A percentile compares a stretch with the other conserved stretches of the same genome.
Evolutionary conservation across 2,888 invertebrate genomes (phyloP).

Genomic region (Netelia fuscicornis): DNA sequence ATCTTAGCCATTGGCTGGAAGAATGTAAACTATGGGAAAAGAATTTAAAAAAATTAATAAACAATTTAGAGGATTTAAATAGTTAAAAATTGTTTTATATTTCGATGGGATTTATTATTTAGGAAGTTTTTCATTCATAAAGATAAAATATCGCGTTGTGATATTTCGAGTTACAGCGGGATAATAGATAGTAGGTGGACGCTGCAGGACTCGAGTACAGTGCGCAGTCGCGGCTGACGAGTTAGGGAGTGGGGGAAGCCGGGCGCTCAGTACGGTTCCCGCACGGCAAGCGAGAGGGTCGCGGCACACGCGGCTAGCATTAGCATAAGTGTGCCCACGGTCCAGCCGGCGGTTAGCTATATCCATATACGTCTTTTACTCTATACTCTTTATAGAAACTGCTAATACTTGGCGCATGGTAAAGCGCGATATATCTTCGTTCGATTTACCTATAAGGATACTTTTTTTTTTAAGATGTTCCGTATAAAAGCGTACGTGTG

Average conservation of each 20-base stretch:
- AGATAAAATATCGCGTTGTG: too few species aligned
- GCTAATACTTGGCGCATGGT: conserved; percentile 18
- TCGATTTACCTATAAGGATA: conserved; percentile 35
- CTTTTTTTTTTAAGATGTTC: conserved; percentile 9
- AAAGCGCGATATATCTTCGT: conserved; percentile 50
- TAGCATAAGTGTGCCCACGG: conserved; percentile 75
- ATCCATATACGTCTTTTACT: conserved; percentile 24
- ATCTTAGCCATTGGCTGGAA: background rate
- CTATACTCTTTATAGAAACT: background rate
- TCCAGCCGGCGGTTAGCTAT: conserved; percentile 44
- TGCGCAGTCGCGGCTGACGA: conserved; percentile 4
- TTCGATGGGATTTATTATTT: too few species aligned
- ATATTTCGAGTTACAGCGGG: background rate
- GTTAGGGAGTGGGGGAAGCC: conserved; percentile 23
- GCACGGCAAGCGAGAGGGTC: conserved; percentile 46
- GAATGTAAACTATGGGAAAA: background rate
- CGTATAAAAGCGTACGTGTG: background rate
- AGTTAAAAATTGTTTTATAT: too few species aligned
- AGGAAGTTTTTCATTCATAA: too few species aligned
- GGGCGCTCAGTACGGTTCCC: conserved; percentile 49
- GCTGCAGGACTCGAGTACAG: conserved; percentile 50
- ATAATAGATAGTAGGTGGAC: conserved; percentile 63
- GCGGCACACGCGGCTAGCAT: conserved; percentile 67
- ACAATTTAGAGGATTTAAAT: too few species aligned
- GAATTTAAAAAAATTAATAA: background rate